Evolutionary conservation across 2,113 vertebrate genomes (phyloP), one percentile per base, ranked within the genome.

Genomic region (Vombatus ursinus): DNA sequence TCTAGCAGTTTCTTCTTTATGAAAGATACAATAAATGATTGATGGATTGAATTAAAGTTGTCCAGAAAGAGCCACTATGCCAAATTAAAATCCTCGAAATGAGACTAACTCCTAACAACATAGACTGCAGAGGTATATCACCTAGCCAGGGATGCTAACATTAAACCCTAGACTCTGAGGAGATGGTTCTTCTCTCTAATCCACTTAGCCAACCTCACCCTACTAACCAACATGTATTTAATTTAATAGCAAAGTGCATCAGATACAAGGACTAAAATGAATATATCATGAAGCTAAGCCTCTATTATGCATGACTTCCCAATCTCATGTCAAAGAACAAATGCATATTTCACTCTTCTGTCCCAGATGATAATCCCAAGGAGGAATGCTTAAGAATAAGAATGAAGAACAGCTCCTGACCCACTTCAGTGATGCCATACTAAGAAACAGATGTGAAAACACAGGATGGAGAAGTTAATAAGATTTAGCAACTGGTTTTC

Each of bases 201-300:
- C 90, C 6, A 5, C 5, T 68, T n/a, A 90, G 44, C 31, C 92
- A 89, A 0, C 3, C 54, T 94, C 28, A 96, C 19, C 50, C 52
- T n/a, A 47, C 31, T 2, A 91, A 37, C 94, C 89, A 77, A 12
- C 52, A 14, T 8, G 0, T 48, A 68, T 53, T 92, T 89, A 96
- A 92, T 94, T 89, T 92, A 93, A 93, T 95, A 94, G 95, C 77
- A 95, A 94, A 95, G 94, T 51, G 37, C 24, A 91, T 53, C 90
- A 91, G 95, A 91, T 61, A 12, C 48, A 61, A 96, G 90, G 22
- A 93, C 50, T 24, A 0, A 93, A 49, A 96, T 95, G 92, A 95
- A 94, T 47, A 37, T 44, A 93, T 50, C 93, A 90, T 89, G 52
- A 97, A 92, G 90, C 3, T 90, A 92, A 90, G 91, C 48, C 89